Evolutionary conservation across 2,888 invertebrate species (phyloP).

Genomic region (Subacronicta megacephala): DNA sequence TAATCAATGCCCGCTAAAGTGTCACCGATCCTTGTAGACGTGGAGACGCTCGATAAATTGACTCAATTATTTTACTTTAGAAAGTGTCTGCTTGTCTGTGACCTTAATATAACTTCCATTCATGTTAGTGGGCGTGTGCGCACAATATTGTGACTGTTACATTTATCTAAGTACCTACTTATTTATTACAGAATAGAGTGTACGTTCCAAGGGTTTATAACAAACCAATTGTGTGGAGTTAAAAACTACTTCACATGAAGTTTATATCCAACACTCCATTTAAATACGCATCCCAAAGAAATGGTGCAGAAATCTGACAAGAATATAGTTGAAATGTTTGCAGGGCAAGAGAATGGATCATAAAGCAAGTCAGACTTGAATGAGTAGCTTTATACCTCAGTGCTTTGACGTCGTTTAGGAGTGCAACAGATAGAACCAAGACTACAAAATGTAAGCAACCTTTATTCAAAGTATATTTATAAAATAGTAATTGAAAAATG

Average conservation of each 20-base stretch:
- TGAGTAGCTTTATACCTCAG: slow-evolving; percentile 54
- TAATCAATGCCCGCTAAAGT: slow-evolving; percentile 64
- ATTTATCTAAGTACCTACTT: slow-evolving; percentile 54
- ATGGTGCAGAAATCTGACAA: slow-evolving; percentile 43
- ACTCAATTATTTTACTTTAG: slow-evolving; percentile 77
- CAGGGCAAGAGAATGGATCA: slow-evolving; percentile 58
- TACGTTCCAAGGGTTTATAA: slow-evolving; percentile 28
- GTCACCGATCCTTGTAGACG: slow-evolving; percentile 75
- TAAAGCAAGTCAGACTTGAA: slow-evolving; percentile 60
- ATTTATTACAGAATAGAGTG: slow-evolving; percentile 36
- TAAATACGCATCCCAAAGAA: slow-evolving; percentile 37
- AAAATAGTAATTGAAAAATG: slow-evolving; percentile 21
- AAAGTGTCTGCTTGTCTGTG: slow-evolving; percentile 71
- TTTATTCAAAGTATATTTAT: slow-evolving; percentile 19
- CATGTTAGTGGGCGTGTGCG: slow-evolving; percentile 61
- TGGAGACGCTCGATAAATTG: slow-evolving; percentile 73
- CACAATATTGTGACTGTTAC: slow-evolving; percentile 62
- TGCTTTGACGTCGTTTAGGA: slow-evolving; percentile 45
- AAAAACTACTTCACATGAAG: slow-evolving; percentile 16
- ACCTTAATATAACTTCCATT: slow-evolving; percentile 78
- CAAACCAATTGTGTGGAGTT: slow-evolving; percentile 42
- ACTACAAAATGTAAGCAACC: slow-evolving; percentile 17
- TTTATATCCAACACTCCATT: slow-evolving; percentile 30
- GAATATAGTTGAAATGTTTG: slow-evolving; percentile 44
- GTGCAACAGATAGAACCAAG: slow-evolving; percentile 35